Evolutionary conservation across 1,140 invertebrate genomes (phyloP).

Genomic region (Drosophila lowei): DNA sequence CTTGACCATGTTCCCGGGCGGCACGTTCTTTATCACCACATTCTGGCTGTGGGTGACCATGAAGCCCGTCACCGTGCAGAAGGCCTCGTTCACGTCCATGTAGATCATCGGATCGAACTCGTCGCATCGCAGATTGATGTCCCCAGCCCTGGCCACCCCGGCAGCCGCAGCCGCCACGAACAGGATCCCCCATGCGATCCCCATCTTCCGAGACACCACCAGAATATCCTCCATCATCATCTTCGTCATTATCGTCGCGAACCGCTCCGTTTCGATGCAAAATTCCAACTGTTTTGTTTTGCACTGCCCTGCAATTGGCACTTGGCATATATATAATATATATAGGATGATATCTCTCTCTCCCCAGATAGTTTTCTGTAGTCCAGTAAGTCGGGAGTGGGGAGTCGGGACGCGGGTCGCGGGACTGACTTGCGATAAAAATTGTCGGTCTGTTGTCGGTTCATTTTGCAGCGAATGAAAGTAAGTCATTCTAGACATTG

Average conservation of each 20-base stretch:
- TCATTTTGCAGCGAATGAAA: not conserved
- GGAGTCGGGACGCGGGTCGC: not conserved
- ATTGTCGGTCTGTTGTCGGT: constrained; percentile 62
- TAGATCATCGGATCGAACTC: constrained; percentile 68
- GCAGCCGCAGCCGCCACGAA: not conserved
- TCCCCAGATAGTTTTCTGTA: constrained; percentile 16
- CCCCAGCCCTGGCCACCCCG: constrained; percentile 30
- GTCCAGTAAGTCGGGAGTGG: not conserved
- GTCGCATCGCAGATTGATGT: constrained; percentile 71
- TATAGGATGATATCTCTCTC: constrained; percentile 17
- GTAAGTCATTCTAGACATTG: no score
- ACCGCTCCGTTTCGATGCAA: constrained; percentile 22
- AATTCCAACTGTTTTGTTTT: constrained; percentile 20
- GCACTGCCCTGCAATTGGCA: not conserved
- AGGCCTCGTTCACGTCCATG: constrained; percentile 63
- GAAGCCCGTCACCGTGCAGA: constrained; percentile 77
- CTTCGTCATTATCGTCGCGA: constrained; percentile 21
- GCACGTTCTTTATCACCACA: constrained; percentile 64
- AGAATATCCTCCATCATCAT: constrained; percentile 34
- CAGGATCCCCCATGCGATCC: constrained; percentile 18
- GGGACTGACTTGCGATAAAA: constrained; percentile 38
- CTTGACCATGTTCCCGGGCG: constrained; percentile 67
- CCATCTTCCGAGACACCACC: not conserved
- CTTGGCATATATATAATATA: not conserved
- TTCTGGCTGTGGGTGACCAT: constrained; percentile 77